phyloP scores from a whole-genome alignment of 2,113 vertebrate species.

The Colossoma macropomum region DNA sequence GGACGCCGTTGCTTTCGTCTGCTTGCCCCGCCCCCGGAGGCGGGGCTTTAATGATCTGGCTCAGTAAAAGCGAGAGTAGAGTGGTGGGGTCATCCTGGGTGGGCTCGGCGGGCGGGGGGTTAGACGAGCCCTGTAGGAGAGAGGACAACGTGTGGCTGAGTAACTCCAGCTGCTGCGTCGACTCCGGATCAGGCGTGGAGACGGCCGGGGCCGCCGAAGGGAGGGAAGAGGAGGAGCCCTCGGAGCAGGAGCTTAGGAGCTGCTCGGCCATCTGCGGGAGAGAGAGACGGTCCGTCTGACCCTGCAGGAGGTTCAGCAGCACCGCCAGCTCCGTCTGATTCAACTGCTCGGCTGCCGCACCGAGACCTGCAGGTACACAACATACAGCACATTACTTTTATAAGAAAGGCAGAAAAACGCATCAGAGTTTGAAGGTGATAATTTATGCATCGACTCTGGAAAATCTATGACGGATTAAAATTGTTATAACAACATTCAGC shows the following conservation, averaged over 20 bases:
- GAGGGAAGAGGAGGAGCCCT: constrained; percentile 28
- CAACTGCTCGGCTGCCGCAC: constrained; percentile 92
- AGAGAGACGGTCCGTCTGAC: constrained; percentile 89
- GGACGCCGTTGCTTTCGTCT: constrained; percentile 92
- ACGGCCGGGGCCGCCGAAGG: constrained; percentile 60
- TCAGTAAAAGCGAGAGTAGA: constrained; percentile 91
- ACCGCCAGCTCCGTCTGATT: constrained; percentile 96
- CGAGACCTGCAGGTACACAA: constrained; percentile 76
- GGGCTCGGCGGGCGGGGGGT: constrained; percentile 72
- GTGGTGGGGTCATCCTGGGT: constrained; percentile 89
- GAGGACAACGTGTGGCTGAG: constrained; percentile 91
- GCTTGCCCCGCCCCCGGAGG: constrained; percentile 77
- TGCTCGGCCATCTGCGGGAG: constrained; percentile 90
- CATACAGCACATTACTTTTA: neutral
- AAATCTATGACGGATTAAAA: too few species aligned
- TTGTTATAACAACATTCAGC: too few species aligned
- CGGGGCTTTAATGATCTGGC: constrained; percentile 94
- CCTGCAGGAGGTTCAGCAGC: constrained; percentile 94
- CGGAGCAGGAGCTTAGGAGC: constrained; percentile 83
- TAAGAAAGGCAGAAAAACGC: too few species aligned
- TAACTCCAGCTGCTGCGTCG: constrained; percentile 86
- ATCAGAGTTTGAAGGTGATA: too few species aligned
- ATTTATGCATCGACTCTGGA: too few species aligned
- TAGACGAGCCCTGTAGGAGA: constrained; percentile 83
- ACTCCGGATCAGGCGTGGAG: constrained; percentile 81